phyloP scores from a whole-genome alignment of 2,113 vertebrate species.

The Sinocyclocheilus anshuiensis region DNA sequence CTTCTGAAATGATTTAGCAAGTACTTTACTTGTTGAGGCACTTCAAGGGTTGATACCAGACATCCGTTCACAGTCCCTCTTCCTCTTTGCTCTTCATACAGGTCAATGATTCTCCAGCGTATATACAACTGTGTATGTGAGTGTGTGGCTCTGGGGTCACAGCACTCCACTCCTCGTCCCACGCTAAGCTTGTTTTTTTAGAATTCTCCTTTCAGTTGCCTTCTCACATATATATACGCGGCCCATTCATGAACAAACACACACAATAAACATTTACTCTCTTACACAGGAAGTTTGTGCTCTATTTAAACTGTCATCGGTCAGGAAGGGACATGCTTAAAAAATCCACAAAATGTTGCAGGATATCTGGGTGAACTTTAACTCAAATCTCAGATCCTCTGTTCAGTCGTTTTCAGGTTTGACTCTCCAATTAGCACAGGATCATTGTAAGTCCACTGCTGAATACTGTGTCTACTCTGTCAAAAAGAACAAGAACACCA shows the following conservation, averaged over 20 bases:
- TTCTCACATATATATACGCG: conserved; percentile 26
- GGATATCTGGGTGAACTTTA: not conserved
- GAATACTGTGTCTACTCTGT: not conserved
- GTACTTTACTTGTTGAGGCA: not conserved
- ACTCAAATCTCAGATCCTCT: conserved; percentile 8
- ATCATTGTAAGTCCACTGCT: not conserved
- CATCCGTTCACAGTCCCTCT: conserved; percentile 35
- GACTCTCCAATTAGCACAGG: not conserved
- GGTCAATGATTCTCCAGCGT: conserved; percentile 31
- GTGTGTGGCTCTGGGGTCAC: conserved; percentile 45
- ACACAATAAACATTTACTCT: conserved; percentile 50
- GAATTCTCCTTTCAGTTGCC: conserved; percentile 41
- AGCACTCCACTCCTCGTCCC: conserved; percentile 46
- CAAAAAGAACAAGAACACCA: not conserved
- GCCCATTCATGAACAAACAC: conserved; percentile 37
- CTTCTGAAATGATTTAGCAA: not conserved
- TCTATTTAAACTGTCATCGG: conserved; percentile 40
- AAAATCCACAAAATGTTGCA: not conserved
- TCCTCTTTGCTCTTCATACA: conserved; percentile 27
- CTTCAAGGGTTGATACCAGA: conserved; percentile 13
- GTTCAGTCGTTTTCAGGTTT: not conserved
- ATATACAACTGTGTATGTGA: conserved; percentile 35
- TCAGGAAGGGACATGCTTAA: not conserved
- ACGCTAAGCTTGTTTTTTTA: conserved; percentile 48
- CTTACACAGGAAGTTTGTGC: conserved; percentile 49